Conservation (phyloP, 2,797 vertebrate species). For the Botia almorhae region DNA sequence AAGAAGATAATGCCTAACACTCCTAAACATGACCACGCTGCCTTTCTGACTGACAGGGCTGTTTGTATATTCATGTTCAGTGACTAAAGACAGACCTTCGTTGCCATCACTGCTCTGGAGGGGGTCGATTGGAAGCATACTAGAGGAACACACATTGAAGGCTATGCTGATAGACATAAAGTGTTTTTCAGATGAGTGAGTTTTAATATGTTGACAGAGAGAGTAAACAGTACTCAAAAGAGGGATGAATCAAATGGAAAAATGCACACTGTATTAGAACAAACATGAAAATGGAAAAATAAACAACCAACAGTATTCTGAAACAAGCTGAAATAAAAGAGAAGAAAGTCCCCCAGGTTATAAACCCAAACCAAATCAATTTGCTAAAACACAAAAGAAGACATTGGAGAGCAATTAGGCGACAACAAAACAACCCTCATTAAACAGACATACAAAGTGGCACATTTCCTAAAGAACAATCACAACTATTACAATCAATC, state of each 20-base stretch:
- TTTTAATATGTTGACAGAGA: conserved; percentile 26
- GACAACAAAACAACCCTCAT: neutral
- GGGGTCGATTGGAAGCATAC: conserved; percentile 23
- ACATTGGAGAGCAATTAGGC: conserved; percentile 6
- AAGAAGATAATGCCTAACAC: conserved; percentile 30
- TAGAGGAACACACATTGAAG: conserved; percentile 4
- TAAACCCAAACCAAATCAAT: conserved; percentile 19
- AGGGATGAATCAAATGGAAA: neutral
- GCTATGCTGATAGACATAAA: conserved; percentile 17
- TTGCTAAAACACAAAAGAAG: conserved; percentile 23
- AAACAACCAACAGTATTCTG: conserved; percentile 1
- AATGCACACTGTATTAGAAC: conserved; percentile 18
- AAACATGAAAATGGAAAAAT: conserved; percentile 32
- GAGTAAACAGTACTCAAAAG: conserved; percentile 1
- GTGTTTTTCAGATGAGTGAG: conserved; percentile 29
- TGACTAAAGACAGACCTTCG: conserved; percentile 14
- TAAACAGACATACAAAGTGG: too few relatives aligned
- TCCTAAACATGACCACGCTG: conserved; percentile 27
- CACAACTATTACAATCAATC: too few relatives aligned
- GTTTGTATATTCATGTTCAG: conserved; percentile 42
- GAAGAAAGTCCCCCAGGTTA: neutral
- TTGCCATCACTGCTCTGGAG: neutral
- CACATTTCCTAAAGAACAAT: too few relatives aligned
- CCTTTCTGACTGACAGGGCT: conserved; percentile 22
- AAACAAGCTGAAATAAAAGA: neutral